Base-by-base conservation (phyloP, 2,113 vertebrate species). In the Carlito syrichta region DNA sequence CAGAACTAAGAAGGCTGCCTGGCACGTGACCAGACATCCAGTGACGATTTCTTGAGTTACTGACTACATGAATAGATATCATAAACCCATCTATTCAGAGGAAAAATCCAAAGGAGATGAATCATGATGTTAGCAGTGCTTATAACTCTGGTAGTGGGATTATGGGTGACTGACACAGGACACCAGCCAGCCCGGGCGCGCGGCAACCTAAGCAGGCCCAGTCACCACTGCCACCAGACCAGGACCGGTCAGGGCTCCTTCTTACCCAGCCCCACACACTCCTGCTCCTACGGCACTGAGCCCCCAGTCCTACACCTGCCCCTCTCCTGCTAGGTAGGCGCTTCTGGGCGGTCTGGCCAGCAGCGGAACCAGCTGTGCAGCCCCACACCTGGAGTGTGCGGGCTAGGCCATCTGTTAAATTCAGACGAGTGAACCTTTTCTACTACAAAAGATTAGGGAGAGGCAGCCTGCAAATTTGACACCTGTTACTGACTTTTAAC, bases 401-500 rank as follows among this genome's bases (percentile, higher is more conserved):
- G 3, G 19, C 66, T 48, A 89, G 83, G 60, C 54, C 83, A 74
- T 50, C 40, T 19, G 69, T 45, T 40, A 38, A 45, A 87, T 58
- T 87, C 40, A 91, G 86, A 79, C 63, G 43, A 87, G 56, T 2
- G 3, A n/a, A 92, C 54, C 35, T 52, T 88, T 90, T 95, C 81
- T 38, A 83, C 82, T 96, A 40, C 74, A 85, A 73, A 92, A 89
- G 66, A 86, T 1, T 48, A 35, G 43, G 81, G 30, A 27, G 16
- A 90, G 94, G 25, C 14, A 30, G 82, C 79, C 60, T 93, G 52
- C 78, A 82, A 91, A 88, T 19, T 7, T 58, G 78, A 95, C 83
- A 95, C 95, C 96, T 96, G 91, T 66, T 68, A 84, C 68, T 82
- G 87, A 50, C 60, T 95, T 90, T 97, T 69, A 82, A 86, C 50